Conservation (phyloP, 2,113 vertebrate genomes). For the Nettapus auritus region DNA sequence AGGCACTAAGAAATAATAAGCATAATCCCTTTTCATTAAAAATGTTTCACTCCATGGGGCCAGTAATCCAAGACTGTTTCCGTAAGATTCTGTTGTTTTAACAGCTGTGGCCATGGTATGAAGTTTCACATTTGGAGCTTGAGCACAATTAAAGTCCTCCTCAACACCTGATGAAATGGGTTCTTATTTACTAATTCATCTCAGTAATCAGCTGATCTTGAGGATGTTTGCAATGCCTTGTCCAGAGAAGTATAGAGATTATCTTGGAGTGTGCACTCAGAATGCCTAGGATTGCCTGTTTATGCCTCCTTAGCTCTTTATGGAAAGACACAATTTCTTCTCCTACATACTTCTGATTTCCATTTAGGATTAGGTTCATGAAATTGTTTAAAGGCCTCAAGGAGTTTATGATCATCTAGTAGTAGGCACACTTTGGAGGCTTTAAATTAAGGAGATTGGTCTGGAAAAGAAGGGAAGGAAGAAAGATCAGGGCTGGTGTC, state of each 20-base stretch:
- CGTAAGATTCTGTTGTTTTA: slow-evolving; percentile 49
- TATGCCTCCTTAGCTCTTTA: slow-evolving; percentile 25
- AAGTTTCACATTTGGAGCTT: slow-evolving; percentile 59
- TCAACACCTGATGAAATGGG: slow-evolving; percentile 55
- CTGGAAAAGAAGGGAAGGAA: not conserved
- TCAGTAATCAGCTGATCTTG: slow-evolving; percentile 12
- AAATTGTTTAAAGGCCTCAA: not conserved
- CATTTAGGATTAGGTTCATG: slow-evolving; percentile 25
- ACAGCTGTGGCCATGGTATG: slow-evolving; percentile 54
- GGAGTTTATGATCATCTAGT: slow-evolving; percentile 1
- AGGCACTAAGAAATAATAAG: slow-evolving; percentile 40
- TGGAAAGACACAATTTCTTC: not conserved
- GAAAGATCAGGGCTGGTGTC: not conserved
- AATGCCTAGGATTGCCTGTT: slow-evolving; percentile 26
- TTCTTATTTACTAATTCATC: slow-evolving; percentile 50
- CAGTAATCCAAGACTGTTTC: slow-evolving; percentile 60
- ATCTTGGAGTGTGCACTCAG: slow-evolving; percentile 20
- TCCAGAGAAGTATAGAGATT: slow-evolving; percentile 24
- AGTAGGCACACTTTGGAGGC: not conserved
- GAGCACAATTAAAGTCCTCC: slow-evolving; percentile 39
- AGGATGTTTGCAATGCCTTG: not conserved
- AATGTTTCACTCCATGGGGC: slow-evolving; percentile 45
- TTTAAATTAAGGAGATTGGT: not conserved
- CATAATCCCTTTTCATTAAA: slow-evolving; percentile 57
- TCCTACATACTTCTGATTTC: not conserved